A percentile compares a stretch with the other conserved stretches of the same genome.
Conservation (phyloP, 2,113 vertebrate genomes). For the Toxotes chatareus region DNA sequence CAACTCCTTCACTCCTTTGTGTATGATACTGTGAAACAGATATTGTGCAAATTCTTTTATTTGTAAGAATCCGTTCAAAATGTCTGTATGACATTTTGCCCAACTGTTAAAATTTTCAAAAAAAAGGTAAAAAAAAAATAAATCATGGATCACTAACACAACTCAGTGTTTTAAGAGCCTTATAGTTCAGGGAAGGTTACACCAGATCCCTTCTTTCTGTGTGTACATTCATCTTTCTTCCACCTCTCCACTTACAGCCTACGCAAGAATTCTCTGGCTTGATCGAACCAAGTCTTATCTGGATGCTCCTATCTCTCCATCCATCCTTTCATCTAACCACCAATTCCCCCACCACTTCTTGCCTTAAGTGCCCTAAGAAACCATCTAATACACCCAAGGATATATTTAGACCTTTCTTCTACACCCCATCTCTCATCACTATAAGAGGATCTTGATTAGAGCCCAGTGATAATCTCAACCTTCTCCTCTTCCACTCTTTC, state of each 20-base stretch:
- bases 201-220: neutral
- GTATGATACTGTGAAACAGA: too few species aligned
- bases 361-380: slow-evolving; percentile 52
- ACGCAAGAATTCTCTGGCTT: slow-evolving; percentile 16
- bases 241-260: neutral
- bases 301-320: neutral
- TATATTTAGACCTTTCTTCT: slow-evolving; percentile 53
- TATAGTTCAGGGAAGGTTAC: slow-evolving; percentile 31
- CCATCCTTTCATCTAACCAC: slow-evolving; percentile 37
- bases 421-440: slow-evolving; percentile 44
- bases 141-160: too few species aligned
- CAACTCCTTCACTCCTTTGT: too few species aligned
- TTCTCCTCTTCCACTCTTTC: slow-evolving; percentile 33
- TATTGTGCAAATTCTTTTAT: too few species aligned
- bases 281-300: slow-evolving; percentile 23
- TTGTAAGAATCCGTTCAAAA: too few species aligned
- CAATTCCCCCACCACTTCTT: slow-evolving; percentile 33
- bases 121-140: too few species aligned
- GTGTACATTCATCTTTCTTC: slow-evolving; percentile 15
- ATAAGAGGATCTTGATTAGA: slow-evolving; percentile 64
- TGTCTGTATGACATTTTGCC: too few species aligned
- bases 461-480: slow-evolving; percentile 55
- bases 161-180: slow-evolving; percentile 24
- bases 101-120: too few species aligned
- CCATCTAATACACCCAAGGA: slow-evolving; percentile 53